Evolutionary conservation across 2,888 invertebrate genomes (phyloP).

Genomic region (Hemithea aestivaria): DNA sequence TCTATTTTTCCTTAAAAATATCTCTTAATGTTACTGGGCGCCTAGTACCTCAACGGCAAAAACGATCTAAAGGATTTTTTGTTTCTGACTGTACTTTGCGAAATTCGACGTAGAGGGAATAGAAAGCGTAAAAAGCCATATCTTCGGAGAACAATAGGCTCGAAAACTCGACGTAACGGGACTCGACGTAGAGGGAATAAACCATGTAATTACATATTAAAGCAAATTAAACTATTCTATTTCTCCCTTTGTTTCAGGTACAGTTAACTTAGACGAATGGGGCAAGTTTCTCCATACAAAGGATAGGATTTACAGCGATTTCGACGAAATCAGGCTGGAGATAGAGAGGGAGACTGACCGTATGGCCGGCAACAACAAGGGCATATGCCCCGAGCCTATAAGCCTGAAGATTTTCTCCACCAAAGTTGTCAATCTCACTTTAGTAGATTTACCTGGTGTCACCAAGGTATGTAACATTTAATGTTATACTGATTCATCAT

Average conservation of each 20-base stretch:
- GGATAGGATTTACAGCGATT: conserved; percentile 92
- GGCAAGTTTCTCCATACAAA: conserved; percentile 96
- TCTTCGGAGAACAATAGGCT: no score
- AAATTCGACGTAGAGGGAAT: no score
- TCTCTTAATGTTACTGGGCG: no score
- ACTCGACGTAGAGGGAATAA: no score
- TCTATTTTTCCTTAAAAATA: no score
- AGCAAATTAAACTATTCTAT: not conserved
- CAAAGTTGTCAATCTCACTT: conserved; percentile 95
- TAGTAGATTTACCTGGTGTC: conserved; percentile 98
- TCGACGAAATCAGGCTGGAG: conserved; percentile 93
- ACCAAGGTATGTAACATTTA: conserved; percentile 85
- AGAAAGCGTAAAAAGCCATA: no score
- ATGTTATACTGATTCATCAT: conserved; percentile 3
- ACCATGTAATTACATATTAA: no score
- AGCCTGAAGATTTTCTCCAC: conserved; percentile 97
- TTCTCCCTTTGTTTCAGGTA: conserved; percentile 79
- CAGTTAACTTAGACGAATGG: conserved; percentile 94
- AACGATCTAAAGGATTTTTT: no score
- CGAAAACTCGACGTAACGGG: no score
- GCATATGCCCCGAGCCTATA: conserved; percentile 96
- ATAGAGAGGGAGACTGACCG: conserved; percentile 97
- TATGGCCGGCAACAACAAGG: conserved; percentile 97
- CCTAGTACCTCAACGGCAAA: no score
- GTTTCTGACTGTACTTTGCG: no score